These are phyloP conservation scores for Edolisoma coerulescens DNA, from an alignment of 2,113 vertebrate species.

Conservation along the genomic window DNA sequence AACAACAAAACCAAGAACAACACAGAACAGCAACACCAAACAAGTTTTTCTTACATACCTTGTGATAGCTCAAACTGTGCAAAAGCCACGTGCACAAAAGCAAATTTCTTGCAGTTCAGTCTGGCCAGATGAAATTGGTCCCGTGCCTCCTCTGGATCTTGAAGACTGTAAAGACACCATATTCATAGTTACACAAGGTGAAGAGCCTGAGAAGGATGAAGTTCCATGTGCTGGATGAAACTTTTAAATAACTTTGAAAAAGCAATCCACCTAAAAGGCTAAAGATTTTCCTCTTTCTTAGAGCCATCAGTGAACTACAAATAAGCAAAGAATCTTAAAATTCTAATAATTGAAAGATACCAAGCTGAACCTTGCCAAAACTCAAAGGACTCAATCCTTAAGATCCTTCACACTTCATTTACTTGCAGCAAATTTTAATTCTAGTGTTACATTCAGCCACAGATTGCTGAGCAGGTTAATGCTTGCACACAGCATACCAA, in stretches of 20 bases:
- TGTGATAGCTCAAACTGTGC: conserved; percentile 91
- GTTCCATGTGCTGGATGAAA: not conserved
- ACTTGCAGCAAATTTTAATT: not conserved
- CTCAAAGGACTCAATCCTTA: not conserved
- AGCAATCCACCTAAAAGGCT: not conserved
- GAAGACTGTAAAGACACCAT: conserved; percentile 63
- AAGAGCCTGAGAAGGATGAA: not conserved
- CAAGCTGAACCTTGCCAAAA: not conserved
- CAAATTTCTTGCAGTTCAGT: conserved; percentile 90
- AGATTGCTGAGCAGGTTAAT: not conserved
- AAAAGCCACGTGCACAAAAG: conserved; percentile 92
- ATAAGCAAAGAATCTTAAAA: not conserved
- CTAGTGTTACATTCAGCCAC: not conserved
- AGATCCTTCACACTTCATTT: not conserved
- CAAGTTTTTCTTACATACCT: conserved; percentile 71
- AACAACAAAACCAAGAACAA: not conserved
- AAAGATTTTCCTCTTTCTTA: not conserved
- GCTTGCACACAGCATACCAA: not conserved
- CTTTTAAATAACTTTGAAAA: not conserved
- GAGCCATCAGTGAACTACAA: not conserved
- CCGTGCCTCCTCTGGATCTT: conserved; percentile 88
- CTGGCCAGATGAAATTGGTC: conserved; percentile 90
- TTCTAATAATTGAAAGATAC: not conserved
- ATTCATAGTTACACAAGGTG: not conserved
- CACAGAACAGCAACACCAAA: not conserved